Conservation (phyloP, 2,113 vertebrate genomes). For the Gymnobelideus leadbeateri region DNA sequence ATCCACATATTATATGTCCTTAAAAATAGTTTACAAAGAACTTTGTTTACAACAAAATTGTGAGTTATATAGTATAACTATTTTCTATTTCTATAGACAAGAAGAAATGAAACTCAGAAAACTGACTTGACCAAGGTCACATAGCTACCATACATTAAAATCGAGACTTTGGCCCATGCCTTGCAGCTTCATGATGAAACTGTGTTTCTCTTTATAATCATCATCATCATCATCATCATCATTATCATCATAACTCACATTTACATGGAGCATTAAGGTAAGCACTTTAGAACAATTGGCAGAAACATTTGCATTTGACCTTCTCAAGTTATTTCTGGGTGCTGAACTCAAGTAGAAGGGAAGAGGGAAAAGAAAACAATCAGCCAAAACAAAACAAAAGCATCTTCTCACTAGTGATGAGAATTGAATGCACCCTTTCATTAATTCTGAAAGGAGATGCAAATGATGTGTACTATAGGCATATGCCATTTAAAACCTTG, state of each 20-base stretch:
- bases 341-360: neutral
- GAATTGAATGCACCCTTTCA: neutral
- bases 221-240: neutral
- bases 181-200: neutral
- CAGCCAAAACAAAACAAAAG: neutral
- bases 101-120: neutral
- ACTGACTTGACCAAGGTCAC: neutral
- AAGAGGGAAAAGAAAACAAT: neutral
- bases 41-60: neutral
- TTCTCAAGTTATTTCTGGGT: neutral
- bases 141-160: neutral
- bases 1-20: neutral
- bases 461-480: neutral
- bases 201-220: neutral
- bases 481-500: neutral
- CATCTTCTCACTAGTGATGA: neutral
- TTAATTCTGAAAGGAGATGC: neutral
- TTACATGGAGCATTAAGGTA: neutral
- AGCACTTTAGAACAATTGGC: neutral
- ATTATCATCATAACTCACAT: neutral
- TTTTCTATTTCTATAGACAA: neutral
- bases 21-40: neutral
- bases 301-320: neutral
- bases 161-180: neutral
- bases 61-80: neutral